These are phyloP conservation scores for Motacilla tschutschensis DNA, from an alignment of 2,113 vertebrate genomes.

Conservation along the genomic window DNA sequence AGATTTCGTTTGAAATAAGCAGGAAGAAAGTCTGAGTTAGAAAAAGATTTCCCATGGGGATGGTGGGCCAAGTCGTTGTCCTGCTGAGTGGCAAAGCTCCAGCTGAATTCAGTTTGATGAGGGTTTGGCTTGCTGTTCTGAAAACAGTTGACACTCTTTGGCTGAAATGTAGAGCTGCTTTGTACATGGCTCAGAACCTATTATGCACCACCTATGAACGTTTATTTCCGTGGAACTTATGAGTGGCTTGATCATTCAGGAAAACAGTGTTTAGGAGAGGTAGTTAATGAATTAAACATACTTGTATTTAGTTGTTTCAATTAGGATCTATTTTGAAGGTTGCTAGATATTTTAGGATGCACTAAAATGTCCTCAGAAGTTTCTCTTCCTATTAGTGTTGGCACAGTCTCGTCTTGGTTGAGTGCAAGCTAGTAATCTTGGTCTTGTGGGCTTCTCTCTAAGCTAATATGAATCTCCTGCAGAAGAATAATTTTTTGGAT, in stretches of 20 bases:
- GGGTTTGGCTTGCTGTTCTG: constrained; percentile 47
- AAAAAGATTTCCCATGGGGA: constrained; percentile 54
- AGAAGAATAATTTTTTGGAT: constrained; percentile 9
- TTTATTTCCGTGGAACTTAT: constrained; percentile 14
- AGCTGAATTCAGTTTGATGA: constrained; percentile 54
- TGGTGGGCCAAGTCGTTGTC: constrained; percentile 28
- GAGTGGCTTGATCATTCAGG: constrained; percentile 26
- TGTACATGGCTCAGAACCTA: constrained; percentile 5
- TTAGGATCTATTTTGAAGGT: constrained; percentile 8
- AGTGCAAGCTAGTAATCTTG: constrained; percentile 6
- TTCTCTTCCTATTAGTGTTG: constrained; percentile 35
- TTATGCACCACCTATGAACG: constrained; percentile 32
- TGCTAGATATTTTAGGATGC: constrained; percentile 26
- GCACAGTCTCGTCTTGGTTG: background rate
- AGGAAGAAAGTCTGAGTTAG: constrained; percentile 48
- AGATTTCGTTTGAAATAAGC: constrained; percentile 33
- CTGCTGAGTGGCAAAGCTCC: constrained; percentile 48
- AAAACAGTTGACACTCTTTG: constrained; percentile 51
- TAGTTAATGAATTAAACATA: constrained; percentile 44
- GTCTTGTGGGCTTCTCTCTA: constrained; percentile 24
- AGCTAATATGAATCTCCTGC: background rate
- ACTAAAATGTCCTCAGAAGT: constrained; percentile 17
- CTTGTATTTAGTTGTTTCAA: constrained; percentile 20
- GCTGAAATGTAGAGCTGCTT: constrained; percentile 43
- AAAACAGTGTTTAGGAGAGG: background rate